Percentiles rank a stretch among this genome's conserved stretches.
These are phyloP conservation scores for Dendroctonus ponderosae DNA, from an alignment of 1,140 invertebrate genomes.

Conservation along the genomic window DNA sequence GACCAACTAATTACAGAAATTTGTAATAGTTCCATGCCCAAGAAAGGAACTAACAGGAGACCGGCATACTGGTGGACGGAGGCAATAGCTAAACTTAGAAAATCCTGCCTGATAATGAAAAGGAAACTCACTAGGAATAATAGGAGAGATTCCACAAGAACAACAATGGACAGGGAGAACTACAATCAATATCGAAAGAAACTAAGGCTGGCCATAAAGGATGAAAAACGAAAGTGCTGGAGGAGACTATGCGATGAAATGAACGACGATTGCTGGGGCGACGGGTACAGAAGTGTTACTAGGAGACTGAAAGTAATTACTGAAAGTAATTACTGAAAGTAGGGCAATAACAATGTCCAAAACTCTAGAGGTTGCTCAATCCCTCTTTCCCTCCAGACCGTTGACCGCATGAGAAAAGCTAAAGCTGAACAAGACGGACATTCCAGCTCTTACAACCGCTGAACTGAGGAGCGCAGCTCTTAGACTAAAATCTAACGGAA, in stretches of 20 bases:
- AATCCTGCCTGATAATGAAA: not conserved
- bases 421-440: not conserved
- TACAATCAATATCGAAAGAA: not conserved
- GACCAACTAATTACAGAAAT: too few relatives aligned
- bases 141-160: not conserved
- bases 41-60: not conserved
- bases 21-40: too few relatives aligned
- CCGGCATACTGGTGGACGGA: not conserved
- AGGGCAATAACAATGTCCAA: too few relatives aligned
- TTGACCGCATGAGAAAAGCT: too few relatives aligned
- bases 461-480: slow-evolving; percentile 39
- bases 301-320: too few relatives aligned
- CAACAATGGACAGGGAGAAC: not conserved
- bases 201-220: not conserved
- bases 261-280: not conserved
- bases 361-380: too few relatives aligned
- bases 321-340: too few relatives aligned
- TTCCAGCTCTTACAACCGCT: too few relatives aligned
- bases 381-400: too few relatives aligned
- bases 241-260: too few relatives aligned
- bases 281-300: too few relatives aligned
- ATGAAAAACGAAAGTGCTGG: not conserved
- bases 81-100: not conserved
- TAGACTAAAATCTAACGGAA: slow-evolving; percentile 38
- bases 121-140: not conserved